Conservation (phyloP, 2,888 invertebrate species). For the Thecocarcelia acutangulata region DNA sequence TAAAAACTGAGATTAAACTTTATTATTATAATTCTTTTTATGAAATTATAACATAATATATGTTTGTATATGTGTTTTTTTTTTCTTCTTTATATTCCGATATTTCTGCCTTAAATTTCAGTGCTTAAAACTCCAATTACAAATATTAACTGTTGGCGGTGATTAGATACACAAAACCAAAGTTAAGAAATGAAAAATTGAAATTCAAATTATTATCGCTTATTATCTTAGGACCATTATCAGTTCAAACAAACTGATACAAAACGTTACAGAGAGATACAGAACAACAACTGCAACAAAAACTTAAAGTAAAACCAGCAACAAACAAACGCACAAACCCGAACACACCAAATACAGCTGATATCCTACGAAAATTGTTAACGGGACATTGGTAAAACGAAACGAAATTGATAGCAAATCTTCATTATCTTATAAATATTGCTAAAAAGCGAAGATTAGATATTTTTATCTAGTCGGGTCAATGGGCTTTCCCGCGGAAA, state of each 20-base stretch:
- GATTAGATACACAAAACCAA: constrained; percentile 79
- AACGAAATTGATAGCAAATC: constrained; percentile 79
- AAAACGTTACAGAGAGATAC: constrained; percentile 72
- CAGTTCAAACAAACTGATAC: constrained; percentile 81
- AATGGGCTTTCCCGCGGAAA: constrained; percentile 62
- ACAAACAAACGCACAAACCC: constrained; percentile 6
- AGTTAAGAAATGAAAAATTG: constrained; percentile 80
- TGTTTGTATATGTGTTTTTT: no score
- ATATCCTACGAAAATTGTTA: constrained; percentile 68
- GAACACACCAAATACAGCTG: constrained; percentile 32
- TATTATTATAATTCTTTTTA: no score
- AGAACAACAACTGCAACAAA: constrained; percentile 27
- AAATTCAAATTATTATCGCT: constrained; percentile 80
- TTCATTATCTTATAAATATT: constrained; percentile 80
- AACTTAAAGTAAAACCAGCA: constrained; percentile 25
- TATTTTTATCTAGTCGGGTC: constrained; percentile 80
- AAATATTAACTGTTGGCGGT: constrained; percentile 77
- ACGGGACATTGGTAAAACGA: constrained; percentile 42
- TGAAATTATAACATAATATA: not conserved
- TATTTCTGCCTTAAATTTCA: constrained; percentile 42
- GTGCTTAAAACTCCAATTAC: constrained; percentile 80
- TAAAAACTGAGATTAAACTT: no score
- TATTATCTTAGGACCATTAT: constrained; percentile 80
- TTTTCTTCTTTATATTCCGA: constrained; percentile 24
- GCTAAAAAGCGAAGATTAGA: constrained; percentile 79